A percentile compares a stretch with the other conserved stretches of the same genome.
Conservation (phyloP, 2,888 invertebrate genomes). For the Aproaerema taeniolella region DNA sequence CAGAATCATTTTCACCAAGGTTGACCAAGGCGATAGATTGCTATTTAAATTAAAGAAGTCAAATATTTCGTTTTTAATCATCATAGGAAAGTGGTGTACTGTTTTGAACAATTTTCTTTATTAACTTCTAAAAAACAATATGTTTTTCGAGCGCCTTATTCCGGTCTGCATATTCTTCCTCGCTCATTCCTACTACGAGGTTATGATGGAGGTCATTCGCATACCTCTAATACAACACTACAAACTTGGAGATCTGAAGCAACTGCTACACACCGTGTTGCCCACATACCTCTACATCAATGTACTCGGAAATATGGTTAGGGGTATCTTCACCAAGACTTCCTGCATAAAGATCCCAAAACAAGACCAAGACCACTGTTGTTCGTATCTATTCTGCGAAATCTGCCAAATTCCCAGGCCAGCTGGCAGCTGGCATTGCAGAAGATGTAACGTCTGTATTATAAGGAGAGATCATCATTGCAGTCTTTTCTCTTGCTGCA, state of each 20-base stretch:
- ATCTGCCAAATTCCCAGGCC: no score
- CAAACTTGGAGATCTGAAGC: constrained; percentile 29
- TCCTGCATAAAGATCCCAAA: not conserved
- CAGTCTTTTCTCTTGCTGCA: constrained; percentile 88
- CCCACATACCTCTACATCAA: constrained; percentile 44
- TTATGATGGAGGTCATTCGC: constrained; percentile 42
- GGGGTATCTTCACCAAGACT: constrained; percentile 33
- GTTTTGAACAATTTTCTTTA: no score
- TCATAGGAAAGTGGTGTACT: no score
- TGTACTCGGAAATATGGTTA: constrained; percentile 47
- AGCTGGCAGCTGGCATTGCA: constrained; percentile 91
- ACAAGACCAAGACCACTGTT: constrained; percentile 82
- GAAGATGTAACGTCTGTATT: constrained; percentile 87
- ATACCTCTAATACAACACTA: constrained; percentile 32
- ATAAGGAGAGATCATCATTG: constrained; percentile 90
- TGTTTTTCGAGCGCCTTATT: no score
- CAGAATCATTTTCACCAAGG: no score
- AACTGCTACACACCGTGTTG: constrained; percentile 33
- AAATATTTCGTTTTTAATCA: no score
- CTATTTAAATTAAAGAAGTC: no score
- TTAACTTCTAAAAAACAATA: no score
- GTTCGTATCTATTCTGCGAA: no score
- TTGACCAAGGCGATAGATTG: no score
- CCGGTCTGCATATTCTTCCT: constrained; percentile 35
- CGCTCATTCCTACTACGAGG: constrained; percentile 42